phyloP scores from a whole-genome alignment of 2,113 vertebrate genomes.

The Acinonyx jubatus region DNA sequence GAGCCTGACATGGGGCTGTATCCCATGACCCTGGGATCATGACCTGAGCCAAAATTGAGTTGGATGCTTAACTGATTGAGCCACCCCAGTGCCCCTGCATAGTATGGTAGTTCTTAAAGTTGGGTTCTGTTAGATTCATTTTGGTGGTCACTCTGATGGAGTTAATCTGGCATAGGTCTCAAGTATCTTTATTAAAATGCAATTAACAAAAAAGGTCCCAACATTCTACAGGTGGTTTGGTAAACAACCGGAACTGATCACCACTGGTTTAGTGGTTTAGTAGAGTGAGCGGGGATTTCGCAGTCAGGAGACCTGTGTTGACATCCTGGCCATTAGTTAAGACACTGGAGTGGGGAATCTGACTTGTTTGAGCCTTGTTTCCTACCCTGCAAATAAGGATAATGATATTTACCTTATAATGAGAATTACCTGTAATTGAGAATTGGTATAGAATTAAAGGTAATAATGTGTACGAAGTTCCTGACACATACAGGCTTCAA shows the following conservation, averaged over 20 bases:
- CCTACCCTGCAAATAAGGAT: not conserved
- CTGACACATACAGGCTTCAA: not conserved
- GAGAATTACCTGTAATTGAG: constrained; percentile 25
- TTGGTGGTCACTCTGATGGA: not conserved
- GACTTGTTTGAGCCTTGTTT: constrained; percentile 11
- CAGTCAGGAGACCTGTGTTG: not conserved
- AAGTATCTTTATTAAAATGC: not conserved
- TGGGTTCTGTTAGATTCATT: not conserved
- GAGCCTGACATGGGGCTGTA: too few species aligned
- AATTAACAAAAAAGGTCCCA: not conserved
- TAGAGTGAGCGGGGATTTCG: not conserved
- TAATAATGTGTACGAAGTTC: not conserved
- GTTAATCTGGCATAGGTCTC: not conserved
- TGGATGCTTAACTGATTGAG: too few species aligned
- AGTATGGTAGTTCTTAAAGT: not conserved
- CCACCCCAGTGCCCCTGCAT: not conserved
- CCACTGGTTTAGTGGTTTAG: constrained; percentile 1
- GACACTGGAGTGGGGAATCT: not conserved
- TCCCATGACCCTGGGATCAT: too few species aligned
- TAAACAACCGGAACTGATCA: not conserved
- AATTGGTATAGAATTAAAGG: not conserved
- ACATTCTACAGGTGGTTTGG: not conserved
- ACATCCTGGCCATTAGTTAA: not conserved
- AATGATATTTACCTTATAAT: not conserved
- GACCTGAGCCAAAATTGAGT: too few species aligned